Evolutionary conservation across 2,113 vertebrate genomes (phyloP), one percentile per base, ranked within the genome.

Genomic region (Morphnarchus princeps): DNA sequence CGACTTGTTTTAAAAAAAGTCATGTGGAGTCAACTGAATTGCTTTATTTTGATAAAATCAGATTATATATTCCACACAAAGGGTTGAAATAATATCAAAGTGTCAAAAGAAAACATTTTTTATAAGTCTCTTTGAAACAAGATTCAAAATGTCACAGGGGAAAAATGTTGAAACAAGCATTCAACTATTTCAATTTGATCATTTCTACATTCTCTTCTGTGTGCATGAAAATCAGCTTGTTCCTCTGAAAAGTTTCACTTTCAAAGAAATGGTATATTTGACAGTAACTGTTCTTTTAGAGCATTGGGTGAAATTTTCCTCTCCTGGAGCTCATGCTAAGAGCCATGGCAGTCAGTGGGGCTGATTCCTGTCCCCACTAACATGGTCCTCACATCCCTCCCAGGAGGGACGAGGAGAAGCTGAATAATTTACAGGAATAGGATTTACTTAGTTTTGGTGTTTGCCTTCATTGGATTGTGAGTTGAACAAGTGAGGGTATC

Each of bases 91-190:
- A 83, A 90, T 88, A 96, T 86, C 87, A 77, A 93, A 94, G 82
- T 96, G 96, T 96, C 95, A 96, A 97, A 97, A 96, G 95, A 96
- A 96, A 96, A 93, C 58, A 85, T 80, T 90, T 73, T 78, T 80
- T n/a, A 25, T 34, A 90, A 90, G 72, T 92, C 71, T 94, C 58
- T 90, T 42, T 92, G 92, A 94, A 97, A 77, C 32, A 29, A 87
- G 78, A 96, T 61, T 97, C 85, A 74, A 94, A 92, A 92, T 78
- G 96, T 97, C 95, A 96, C 90, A 55, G 58, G 93, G 93, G 95
- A 92, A 92, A 97, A 92, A 42, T 28, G 85, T 59, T 96, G 92
- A 96, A 93, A 52, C 80, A 89, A 90, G 94, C 72, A 55, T 66
- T 96, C 87, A 95, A 3, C 58, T 88, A 47, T 50, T 93, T 92